Evolutionary conservation across 2,888 invertebrate species (phyloP), one percentile per base, ranked within the genome.

Genomic region (Boloria euphrosyne): DNA sequence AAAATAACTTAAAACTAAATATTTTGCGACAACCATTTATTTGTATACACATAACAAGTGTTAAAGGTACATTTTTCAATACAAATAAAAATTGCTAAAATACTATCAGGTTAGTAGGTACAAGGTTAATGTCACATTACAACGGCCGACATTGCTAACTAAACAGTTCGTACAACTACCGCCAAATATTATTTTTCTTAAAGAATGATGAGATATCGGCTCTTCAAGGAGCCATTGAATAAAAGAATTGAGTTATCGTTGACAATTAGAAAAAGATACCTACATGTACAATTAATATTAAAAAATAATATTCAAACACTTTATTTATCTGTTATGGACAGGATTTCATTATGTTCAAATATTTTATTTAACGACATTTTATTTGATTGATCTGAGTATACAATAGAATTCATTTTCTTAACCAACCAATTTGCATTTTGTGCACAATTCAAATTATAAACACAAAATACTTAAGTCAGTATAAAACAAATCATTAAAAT

Each of bases 21-120:
- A 76, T 76, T 82, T 86, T 84, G 84, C 83, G 85, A 87, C 83
- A 49, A 65, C 49, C 50, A 52, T 63, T 60, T 13, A 52, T 69
- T 47, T 50, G 59, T 46, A 55, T 51, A 52, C 16, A 62, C 44
- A 62, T 55, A 38, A 50, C 38, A 44, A 44, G 27, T 51, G 49
- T 49, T 64, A 60, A 55, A 38, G 49, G 38, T 66, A 62, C 62
- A 62, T 47, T n/a, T 38, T 52, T 31, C 50, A 62, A 50, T 59
- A 66, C 50, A 65, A 47, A 61, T 46, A 58, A 66, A 51, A 63
- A 52, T 43, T 18, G 51, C 38, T 49, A 58, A 67, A 67, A 59
- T 62, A 54, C 67, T 63, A 63, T 43, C 16, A 66, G 55, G 43
- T 68, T 68, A 68, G 55, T 66, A 66, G 63, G 66, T 69, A 62